Evolutionary conservation across 35 echinoderm and acorn worm species (phyloP).

Genomic region (Chiridota heheva): DNA sequence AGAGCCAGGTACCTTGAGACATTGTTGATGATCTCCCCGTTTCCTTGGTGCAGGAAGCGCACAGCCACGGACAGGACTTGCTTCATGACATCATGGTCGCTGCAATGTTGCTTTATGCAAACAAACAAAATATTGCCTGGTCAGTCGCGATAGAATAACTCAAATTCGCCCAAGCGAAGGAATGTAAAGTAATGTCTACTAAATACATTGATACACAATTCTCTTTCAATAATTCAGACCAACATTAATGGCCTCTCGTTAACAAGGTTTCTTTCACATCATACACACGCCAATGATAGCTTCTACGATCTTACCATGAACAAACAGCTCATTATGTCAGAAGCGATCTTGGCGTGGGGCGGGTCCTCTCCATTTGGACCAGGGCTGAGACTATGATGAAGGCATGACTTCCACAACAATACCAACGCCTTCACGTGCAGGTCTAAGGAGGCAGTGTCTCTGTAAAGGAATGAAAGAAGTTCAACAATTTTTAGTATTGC

Average conservation of each 20-base stretch:
- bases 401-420: slow-evolving; percentile 81
- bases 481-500: too few species aligned
- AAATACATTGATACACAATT: too few species aligned
- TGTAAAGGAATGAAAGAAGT: slow-evolving; percentile 34
- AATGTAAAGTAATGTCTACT: too few species aligned
- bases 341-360: slow-evolving; percentile 96
- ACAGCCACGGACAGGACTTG: slow-evolving; percentile 68
- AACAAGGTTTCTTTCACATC: too few species aligned
- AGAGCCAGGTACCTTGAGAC: slow-evolving; percentile 85
- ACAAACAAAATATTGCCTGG: slow-evolving; percentile 14
- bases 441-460: slow-evolving; percentile 85
- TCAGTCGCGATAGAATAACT: too few species aligned
- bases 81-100: slow-evolving; percentile 71
- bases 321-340: slow-evolving; percentile 98
- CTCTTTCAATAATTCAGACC: too few species aligned
- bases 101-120: slow-evolving; percentile 68
- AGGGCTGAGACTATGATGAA: slow-evolving; percentile 78
- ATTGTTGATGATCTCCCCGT: slow-evolving; percentile 81
- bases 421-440: slow-evolving; percentile 84
- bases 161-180: too few species aligned
- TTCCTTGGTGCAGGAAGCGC: slow-evolving; percentile 84
- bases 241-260: too few species aligned
- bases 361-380: slow-evolving; percentile 73
- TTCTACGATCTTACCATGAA: slow-evolving; percentile 99
- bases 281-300: too few species aligned